A percentile compares a stretch with the other conserved stretches of the same genome.
phyloP scores from a whole-genome alignment of 2,888 invertebrate genomes.

The Anthoptus insignis region DNA sequence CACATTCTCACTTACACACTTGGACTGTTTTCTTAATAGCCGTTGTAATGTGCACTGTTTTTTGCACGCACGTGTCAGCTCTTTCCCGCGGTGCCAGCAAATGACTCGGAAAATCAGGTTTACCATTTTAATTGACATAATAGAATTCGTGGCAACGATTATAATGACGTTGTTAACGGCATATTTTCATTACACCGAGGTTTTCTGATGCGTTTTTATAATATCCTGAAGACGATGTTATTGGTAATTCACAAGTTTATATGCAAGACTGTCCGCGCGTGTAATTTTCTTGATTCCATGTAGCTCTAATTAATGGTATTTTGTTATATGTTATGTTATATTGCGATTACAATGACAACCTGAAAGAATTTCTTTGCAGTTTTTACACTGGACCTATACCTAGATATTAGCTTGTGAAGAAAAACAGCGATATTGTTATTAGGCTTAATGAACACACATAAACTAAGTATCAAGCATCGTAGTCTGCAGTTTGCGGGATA shows the following conservation, averaged over 20 bases:
- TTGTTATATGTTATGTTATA: constrained; percentile 17
- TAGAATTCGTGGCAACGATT: constrained; percentile 35
- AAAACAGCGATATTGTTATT: too few relatives aligned
- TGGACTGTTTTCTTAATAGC: constrained; percentile 58
- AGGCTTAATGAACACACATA: too few relatives aligned
- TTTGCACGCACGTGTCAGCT: constrained; percentile 55
- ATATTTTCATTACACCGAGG: constrained; percentile 31
- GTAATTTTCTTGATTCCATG: constrained; percentile 20
- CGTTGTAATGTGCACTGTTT: constrained; percentile 54
- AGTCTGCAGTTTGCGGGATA: too few relatives aligned
- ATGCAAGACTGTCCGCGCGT: constrained; percentile 22
- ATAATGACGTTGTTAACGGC: constrained; percentile 42
- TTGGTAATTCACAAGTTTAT: constrained; percentile 31
- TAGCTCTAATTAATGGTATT: constrained; percentile 17
- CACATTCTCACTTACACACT: constrained; percentile 57
- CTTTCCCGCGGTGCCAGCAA: constrained; percentile 53
- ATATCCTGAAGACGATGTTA: constrained; percentile 11
- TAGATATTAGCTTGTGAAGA: too few relatives aligned
- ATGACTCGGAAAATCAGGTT: constrained; percentile 63
- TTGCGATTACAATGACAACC: constrained; percentile 20
- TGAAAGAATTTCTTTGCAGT: too few relatives aligned
- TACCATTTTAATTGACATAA: constrained; percentile 47
- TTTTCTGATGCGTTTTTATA: constrained; percentile 29
- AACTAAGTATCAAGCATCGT: too few relatives aligned
- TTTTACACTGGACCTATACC: too few relatives aligned